phyloP scores from a whole-genome alignment of 2,888 invertebrate species.

The Drosophila kuntzei region DNA sequence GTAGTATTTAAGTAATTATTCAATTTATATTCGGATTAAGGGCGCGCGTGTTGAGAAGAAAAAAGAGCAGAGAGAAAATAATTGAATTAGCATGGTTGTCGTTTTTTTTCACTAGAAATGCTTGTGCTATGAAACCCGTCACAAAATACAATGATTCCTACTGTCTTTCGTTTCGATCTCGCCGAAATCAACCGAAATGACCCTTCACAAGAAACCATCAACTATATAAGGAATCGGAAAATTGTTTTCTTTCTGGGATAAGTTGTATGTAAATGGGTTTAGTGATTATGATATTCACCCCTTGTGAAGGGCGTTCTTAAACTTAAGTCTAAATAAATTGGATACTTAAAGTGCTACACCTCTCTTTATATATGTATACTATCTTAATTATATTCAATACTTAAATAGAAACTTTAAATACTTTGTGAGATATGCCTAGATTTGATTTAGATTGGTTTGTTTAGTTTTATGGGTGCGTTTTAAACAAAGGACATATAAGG shows the following conservation, averaged over 20 bases:
- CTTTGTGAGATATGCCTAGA: conserved; percentile 35
- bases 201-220: conserved; percentile 56
- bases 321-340: conserved; percentile 6
- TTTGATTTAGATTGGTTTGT: conserved; percentile 49
- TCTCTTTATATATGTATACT: background rate
- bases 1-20: conserved; percentile 53
- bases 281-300: conserved; percentile 26
- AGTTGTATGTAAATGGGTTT: conserved; percentile 12
- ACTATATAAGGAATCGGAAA: conserved; percentile 12
- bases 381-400: conserved; percentile 16
- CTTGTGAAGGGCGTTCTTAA: conserved; percentile 58
- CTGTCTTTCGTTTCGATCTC: conserved; percentile 36
- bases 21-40: conserved; percentile 55
- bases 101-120: conserved; percentile 55
- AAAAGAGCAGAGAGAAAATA: conserved; percentile 83
- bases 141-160: conserved; percentile 21
- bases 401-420: conserved; percentile 16
- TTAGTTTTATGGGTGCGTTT: conserved; percentile 59
- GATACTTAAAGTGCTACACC: conserved; percentile 15
- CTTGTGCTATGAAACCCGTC: conserved; percentile 43
- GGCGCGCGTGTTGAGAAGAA: conserved; percentile 82
- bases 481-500: conserved; percentile 82
- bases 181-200: conserved; percentile 41
- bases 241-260: background rate
- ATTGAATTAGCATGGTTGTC: conserved; percentile 78